These are phyloP conservation scores for Drosophila anceps DNA, from an alignment of 2,888 invertebrate genomes.

Conservation along the genomic window DNA sequence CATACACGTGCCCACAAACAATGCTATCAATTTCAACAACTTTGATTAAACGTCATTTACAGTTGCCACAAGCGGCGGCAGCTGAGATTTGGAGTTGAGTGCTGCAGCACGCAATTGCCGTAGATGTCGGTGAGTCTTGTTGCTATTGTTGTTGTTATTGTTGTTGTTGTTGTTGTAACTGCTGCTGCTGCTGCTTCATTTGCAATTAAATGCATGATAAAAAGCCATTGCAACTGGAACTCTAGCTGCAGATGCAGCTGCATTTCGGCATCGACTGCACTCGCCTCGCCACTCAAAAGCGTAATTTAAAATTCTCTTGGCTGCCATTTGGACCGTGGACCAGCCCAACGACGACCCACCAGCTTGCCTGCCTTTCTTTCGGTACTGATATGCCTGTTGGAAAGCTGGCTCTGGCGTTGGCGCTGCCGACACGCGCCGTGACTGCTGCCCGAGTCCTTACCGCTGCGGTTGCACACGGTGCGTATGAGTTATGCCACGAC, in stretches of 20 bases:
- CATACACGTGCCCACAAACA: constrained; percentile 55
- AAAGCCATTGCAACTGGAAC: constrained; percentile 39
- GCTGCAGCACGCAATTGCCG: constrained; percentile 46
- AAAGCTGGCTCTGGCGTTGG: constrained; percentile 41
- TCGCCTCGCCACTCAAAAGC: constrained; percentile 75
- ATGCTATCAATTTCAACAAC: constrained; percentile 80
- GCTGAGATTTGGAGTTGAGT: constrained; percentile 48
- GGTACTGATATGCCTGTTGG: constrained; percentile 66
- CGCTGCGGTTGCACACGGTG: constrained; percentile 70
- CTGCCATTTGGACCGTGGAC: constrained; percentile 68
- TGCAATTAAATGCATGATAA: constrained; percentile 77
- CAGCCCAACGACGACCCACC: constrained; percentile 1
- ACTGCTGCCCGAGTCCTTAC: constrained; percentile 43
- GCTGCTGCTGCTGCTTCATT: constrained; percentile 64
- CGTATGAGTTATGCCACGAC: constrained; percentile 75
- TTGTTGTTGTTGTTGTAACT: constrained; percentile 15
- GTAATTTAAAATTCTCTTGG: constrained; percentile 80
- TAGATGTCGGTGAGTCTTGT: constrained; percentile 53
- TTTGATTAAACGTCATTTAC: constrained; percentile 81
- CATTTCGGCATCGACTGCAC: constrained; percentile 68
- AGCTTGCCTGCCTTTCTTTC: constrained; percentile 54
- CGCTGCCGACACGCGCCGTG: constrained; percentile 52
- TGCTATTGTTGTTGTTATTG: constrained; percentile 34
- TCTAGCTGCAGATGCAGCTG: constrained; percentile 47
- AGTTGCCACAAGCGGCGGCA: constrained; percentile 52